A percentile compares a stretch with the other conserved stretches of the same genome.
Conservation (phyloP, 2,113 vertebrate species). For the Hydropotes inermis region DNA sequence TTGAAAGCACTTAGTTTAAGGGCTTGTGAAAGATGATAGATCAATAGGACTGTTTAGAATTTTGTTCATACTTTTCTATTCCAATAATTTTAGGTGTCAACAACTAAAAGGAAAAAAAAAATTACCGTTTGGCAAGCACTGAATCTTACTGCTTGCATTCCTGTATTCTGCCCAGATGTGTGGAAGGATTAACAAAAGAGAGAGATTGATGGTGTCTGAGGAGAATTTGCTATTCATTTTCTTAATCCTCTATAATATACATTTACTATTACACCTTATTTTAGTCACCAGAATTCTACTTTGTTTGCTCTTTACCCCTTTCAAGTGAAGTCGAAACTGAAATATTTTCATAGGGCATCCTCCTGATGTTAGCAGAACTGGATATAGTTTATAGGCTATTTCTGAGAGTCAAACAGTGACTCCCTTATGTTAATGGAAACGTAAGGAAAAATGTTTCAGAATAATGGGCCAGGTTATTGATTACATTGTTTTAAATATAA, state of each 20-base stretch:
- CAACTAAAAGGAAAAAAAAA: background rate
- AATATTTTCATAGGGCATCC: background rate
- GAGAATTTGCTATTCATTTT: conserved; percentile 6
- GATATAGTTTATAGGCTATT: conserved; percentile 41
- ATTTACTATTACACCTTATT: background rate
- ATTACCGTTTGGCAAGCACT: background rate
- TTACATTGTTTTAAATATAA: background rate
- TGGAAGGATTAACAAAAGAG: background rate
- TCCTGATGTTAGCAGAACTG: conserved; percentile 5
- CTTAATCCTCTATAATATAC: background rate
- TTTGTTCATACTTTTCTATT: background rate
- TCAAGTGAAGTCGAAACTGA: conserved; percentile 44
- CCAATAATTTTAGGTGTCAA: background rate
- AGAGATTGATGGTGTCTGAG: background rate
- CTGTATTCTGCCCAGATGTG: background rate
- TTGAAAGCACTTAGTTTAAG: background rate
- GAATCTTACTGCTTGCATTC: background rate
- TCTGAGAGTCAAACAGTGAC: conserved; percentile 18
- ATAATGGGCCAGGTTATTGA: background rate
- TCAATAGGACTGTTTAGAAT: background rate
- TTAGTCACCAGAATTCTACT: conserved; percentile 32
- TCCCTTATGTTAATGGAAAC: background rate
- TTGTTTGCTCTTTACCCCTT: conserved; percentile 38
- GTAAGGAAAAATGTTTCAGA: background rate
- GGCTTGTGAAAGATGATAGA: background rate